Evolutionary conservation across 2,797 vertebrate species (phyloP).

Genomic region (Melanotaenia parkinsoni): DNA sequence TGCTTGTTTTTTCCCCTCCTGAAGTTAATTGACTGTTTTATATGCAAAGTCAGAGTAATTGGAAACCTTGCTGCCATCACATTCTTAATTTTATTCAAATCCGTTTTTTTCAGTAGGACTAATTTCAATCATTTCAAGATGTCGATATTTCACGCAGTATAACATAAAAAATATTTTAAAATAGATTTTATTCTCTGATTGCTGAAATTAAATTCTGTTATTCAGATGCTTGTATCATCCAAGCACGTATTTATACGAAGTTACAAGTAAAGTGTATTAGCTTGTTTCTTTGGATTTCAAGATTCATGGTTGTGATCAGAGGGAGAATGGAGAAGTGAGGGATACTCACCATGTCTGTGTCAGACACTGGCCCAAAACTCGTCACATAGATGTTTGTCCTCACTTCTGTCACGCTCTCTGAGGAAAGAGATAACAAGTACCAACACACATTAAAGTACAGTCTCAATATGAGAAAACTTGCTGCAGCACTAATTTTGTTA

Average conservation of each 20-base stretch:
- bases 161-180: background rate
- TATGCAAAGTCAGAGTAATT: background rate
- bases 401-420: slow-evolving; percentile 97
- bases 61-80: background rate
- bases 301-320: slow-evolving; percentile 11
- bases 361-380: slow-evolving; percentile 97
- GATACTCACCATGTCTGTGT: slow-evolving; percentile 96
- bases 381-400: slow-evolving; percentile 99
- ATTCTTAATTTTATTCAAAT: background rate
- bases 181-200: background rate
- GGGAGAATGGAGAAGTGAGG: slow-evolving; percentile 1
- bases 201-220: background rate
- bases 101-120: background rate
- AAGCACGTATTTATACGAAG: slow-evolving; percentile 5
- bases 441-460: slow-evolving; percentile 23
- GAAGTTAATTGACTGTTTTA: background rate
- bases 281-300: slow-evolving; percentile 1
- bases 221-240: background rate
- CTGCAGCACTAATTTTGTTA: too few relatives aligned
- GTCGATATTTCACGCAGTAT: background rate
- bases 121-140: background rate
- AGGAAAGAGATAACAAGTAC: slow-evolving; percentile 43
- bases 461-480: slow-evolving; percentile 13
- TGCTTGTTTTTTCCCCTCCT: background rate
- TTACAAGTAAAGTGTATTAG: slow-evolving; percentile 15